Percentiles rank a stretch among this genome's conserved stretches.
Evolutionary conservation across 2,888 invertebrate species (phyloP).

Genomic region (Hydraecia micacea): DNA sequence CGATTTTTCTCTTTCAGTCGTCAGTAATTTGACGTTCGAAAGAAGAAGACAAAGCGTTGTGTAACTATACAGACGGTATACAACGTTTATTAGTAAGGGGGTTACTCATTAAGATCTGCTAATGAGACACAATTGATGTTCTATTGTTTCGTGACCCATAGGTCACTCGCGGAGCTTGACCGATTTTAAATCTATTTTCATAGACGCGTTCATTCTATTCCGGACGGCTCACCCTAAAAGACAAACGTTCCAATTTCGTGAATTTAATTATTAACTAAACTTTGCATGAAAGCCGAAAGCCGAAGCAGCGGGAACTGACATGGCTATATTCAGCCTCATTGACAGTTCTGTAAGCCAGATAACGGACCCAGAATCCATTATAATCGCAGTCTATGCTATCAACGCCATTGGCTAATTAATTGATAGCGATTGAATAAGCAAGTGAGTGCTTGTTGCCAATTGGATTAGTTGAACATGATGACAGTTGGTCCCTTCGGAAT

Average conservation of each 20-base stretch:
- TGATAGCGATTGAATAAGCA: slow-evolving; percentile 62
- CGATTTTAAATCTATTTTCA: slow-evolving; percentile 12
- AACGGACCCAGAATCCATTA: slow-evolving; percentile 56
- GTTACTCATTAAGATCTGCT: too few species aligned
- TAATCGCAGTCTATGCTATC: slow-evolving; percentile 54
- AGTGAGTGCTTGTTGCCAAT: slow-evolving; percentile 46
- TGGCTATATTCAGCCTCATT: slow-evolving; percentile 48
- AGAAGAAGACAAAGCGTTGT: too few species aligned
- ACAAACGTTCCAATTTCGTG: slow-evolving; percentile 27
- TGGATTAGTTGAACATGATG: slow-evolving; percentile 51
- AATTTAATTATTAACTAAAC: slow-evolving; percentile 45
- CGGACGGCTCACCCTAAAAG: slow-evolving; percentile 23
- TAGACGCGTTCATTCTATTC: slow-evolving; percentile 28
- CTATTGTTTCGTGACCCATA: too few species aligned
- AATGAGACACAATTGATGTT: too few species aligned
- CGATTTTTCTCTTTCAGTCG: too few species aligned
- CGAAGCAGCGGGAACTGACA: slow-evolving; percentile 21
- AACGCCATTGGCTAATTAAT: slow-evolving; percentile 61
- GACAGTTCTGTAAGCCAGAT: slow-evolving; percentile 49
- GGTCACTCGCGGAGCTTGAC: too few species aligned
- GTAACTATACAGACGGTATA: too few species aligned
- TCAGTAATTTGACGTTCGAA: too few species aligned
- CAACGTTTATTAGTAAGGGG: too few species aligned
- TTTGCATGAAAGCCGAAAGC: slow-evolving; percentile 27
- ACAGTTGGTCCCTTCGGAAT: slow-evolving; percentile 47